phyloP scores from a whole-genome alignment of 2,113 vertebrate genomes.

The Ptilonorhynchus violaceus region DNA sequence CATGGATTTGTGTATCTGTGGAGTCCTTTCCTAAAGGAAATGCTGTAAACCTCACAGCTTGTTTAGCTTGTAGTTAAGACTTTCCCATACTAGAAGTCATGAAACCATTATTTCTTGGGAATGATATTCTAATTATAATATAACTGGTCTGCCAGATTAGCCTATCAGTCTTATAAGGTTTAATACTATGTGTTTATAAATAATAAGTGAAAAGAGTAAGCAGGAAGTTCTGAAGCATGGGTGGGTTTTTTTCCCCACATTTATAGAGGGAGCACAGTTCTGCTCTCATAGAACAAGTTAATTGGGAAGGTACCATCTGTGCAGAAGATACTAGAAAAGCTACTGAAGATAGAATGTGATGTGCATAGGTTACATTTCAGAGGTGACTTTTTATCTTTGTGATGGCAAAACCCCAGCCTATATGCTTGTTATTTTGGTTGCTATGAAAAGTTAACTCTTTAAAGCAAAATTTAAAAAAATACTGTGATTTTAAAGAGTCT shows the following conservation, averaged over 20 bases:
- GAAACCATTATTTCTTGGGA: not conserved
- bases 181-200: not conserved
- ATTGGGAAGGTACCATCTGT: not conserved
- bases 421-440: not conserved
- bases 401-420: not conserved
- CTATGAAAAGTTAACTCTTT: not conserved
- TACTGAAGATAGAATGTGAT: not conserved
- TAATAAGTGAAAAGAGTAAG: not conserved
- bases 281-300: not conserved
- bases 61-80: not conserved
- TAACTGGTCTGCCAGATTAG: not conserved
- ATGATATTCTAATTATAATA: not conserved
- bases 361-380: not conserved
- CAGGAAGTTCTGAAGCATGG: not conserved
- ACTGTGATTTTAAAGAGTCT: not conserved
- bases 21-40: not conserved
- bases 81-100: not conserved
- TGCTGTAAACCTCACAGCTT: not conserved
- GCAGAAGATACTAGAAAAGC: not conserved
- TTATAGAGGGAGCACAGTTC: not conserved
- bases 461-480: not conserved
- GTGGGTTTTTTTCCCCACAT: not conserved
- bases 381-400: not conserved
- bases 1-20: not conserved
- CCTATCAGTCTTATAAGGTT: not conserved